Percentiles rank a stretch among this genome's conserved stretches.
Conservation (phyloP, 2,113 vertebrate genomes). For the Guaruba guarouba region DNA sequence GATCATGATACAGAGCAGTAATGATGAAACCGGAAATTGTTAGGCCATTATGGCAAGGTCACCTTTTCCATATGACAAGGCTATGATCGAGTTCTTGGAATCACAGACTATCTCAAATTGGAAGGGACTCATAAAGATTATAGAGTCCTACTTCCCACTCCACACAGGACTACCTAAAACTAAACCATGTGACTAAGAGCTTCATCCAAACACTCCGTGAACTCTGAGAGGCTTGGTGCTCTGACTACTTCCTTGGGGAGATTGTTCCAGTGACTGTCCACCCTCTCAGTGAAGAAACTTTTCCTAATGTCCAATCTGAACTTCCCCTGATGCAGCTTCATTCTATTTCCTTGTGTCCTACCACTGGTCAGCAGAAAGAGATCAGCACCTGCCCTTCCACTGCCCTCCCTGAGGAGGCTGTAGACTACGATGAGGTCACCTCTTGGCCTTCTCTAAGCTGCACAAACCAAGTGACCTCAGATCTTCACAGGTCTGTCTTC, state of each 20-base stretch:
- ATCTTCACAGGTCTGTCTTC: neutral
- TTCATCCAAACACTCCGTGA: neutral
- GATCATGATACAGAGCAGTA: neutral
- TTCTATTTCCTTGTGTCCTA: neutral
- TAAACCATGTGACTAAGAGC: neutral
- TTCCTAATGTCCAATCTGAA: neutral
- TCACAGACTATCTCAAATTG: neutral
- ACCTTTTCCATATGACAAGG: neutral
- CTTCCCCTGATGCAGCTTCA: neutral
- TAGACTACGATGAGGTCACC: neutral
- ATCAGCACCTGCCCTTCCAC: neutral
- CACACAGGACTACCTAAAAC: fast-evolving
- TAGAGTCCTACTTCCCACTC: neutral
- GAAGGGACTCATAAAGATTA: neutral
- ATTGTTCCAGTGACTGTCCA: neutral
- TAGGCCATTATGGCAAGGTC: neutral
- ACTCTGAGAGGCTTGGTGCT: neutral
- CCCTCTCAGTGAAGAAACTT: neutral
- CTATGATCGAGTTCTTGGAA: neutral
- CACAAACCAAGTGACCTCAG: neutral
- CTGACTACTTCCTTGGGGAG: neutral
- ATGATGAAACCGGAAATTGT: neutral
- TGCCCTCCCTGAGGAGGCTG: neutral
- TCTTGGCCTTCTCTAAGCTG: neutral
- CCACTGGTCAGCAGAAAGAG: neutral